phyloP scores from a whole-genome alignment of 2,797 vertebrate genomes.

The Hapalemur alaotrensis region DNA sequence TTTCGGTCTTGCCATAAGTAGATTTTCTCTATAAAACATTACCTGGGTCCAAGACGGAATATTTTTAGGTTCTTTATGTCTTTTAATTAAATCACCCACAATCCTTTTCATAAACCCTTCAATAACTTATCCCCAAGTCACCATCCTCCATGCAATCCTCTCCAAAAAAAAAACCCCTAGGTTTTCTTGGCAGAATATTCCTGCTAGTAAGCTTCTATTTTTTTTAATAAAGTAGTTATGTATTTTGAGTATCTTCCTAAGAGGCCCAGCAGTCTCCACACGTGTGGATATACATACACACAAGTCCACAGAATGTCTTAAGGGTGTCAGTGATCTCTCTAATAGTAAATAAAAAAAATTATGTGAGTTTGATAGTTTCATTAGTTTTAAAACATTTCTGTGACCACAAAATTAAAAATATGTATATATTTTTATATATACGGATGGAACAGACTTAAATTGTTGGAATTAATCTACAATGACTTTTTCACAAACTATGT shows the following conservation, averaged over 20 bases:
- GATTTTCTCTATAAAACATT: neutral
- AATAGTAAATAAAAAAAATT: neutral
- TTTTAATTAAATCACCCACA: neutral
- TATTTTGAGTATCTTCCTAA: neutral
- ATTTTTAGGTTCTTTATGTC: neutral
- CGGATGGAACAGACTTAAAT: neutral
- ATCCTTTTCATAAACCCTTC: neutral
- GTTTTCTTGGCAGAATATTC: neutral
- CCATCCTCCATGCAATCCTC: neutral
- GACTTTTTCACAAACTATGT: neutral
- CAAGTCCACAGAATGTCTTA: neutral
- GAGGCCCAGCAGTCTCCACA: neutral
- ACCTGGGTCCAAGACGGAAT: neutral
- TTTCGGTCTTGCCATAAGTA: neutral
- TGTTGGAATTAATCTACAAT: neutral
- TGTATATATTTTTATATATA: neutral
- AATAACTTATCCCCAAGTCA: neutral
- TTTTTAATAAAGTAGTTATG: rapidly evolving
- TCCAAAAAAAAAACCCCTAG: neutral
- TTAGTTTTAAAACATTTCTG: neutral
- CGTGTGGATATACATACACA: neutral
- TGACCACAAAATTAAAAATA: neutral
- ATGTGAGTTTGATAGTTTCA: neutral
- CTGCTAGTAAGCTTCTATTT: neutral
- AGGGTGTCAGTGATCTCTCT: neutral